Evolutionary conservation across 2,888 invertebrate species (phyloP), one percentile per base, ranked within the genome.

Genomic region (Mechanitis mazaeus): DNA sequence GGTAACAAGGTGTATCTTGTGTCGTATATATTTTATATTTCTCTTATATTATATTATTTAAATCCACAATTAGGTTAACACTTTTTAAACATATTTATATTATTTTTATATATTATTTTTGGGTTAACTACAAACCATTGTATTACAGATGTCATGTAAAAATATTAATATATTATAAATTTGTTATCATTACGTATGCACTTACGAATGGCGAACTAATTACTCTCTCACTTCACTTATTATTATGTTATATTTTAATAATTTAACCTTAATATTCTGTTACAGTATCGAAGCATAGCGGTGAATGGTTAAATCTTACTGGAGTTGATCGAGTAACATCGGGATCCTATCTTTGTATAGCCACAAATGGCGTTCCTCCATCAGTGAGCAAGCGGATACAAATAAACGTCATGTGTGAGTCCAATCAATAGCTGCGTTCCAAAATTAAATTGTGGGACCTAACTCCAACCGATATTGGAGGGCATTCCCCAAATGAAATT

Each of bases 271-370:
- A 58, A 47, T 20, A 9, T 31, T 45, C 63, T 68, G 38, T 82
- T 78, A 7, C 82, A 93, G 92, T 91, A 31, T 84, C 89, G 12
- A 91, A 87, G 75, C 88, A 91, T 77, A 91, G 87, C 63, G 92
- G 92, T 1, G 81, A 87, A 1, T 84, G 91, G 83, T 77, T 93
- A 73, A 92, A 92, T 72, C 81, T 93, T 67, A 91, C 87, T 0
- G 83, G 78, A 12, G 89, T 93, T 33, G 93, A 92, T 69, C 87
- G 93, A 58, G 88, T 89, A 42, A 91, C 92, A 71, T 93, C 93
- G 78, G 94, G 93, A 1, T 91, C 92, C 0, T 93, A 92, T 76
- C 87, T 93, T 38, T 93, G 93, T 79, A 93, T 93, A 70, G 93
- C 93, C 1, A 91, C 91, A 33, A 94, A 93, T 68, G 93, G 93